Conservation (phyloP, 2,888 invertebrate genomes). For the Harpalus rubripes region DNA sequence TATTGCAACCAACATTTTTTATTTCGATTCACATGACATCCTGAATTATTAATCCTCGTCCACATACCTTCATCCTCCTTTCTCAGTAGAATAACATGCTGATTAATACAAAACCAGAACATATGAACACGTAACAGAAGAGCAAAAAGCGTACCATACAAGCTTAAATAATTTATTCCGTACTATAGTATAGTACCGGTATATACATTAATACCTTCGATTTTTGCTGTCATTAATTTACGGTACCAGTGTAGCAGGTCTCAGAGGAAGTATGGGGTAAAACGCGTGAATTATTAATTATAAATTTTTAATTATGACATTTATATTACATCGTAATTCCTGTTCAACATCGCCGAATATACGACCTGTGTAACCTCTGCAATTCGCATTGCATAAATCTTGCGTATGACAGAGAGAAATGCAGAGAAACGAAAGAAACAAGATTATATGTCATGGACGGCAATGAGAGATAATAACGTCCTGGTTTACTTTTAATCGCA, state of each 20-base stretch:
- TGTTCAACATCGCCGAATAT: constrained; percentile 56
- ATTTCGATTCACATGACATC: neutral
- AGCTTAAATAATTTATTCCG: constrained; percentile 37
- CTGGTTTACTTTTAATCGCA: constrained; percentile 48
- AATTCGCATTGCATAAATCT: constrained; percentile 34
- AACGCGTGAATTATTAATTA: constrained; percentile 63
- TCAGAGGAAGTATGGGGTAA: constrained; percentile 19
- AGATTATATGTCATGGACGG: neutral
- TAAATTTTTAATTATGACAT: constrained; percentile 61
- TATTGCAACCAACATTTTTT: neutral
- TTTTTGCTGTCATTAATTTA: constrained; percentile 56
- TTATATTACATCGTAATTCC: constrained; percentile 56
- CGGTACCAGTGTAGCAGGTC: constrained; percentile 17
- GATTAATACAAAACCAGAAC: constrained; percentile 43
- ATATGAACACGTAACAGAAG: neutral
- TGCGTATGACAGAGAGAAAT: neutral
- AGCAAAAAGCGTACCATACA: neutral
- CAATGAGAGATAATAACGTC: constrained; percentile 30
- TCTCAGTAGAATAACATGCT: constrained; percentile 26
- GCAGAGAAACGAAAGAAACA: neutral
- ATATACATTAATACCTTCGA: constrained; percentile 36
- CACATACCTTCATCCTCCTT: constrained; percentile 7
- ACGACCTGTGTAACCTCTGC: constrained; percentile 43
- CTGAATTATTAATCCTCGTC: constrained; percentile 36
- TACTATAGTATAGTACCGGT: neutral